phyloP scores from a whole-genome alignment of 2,113 vertebrate genomes.

The Athene noctua region DNA sequence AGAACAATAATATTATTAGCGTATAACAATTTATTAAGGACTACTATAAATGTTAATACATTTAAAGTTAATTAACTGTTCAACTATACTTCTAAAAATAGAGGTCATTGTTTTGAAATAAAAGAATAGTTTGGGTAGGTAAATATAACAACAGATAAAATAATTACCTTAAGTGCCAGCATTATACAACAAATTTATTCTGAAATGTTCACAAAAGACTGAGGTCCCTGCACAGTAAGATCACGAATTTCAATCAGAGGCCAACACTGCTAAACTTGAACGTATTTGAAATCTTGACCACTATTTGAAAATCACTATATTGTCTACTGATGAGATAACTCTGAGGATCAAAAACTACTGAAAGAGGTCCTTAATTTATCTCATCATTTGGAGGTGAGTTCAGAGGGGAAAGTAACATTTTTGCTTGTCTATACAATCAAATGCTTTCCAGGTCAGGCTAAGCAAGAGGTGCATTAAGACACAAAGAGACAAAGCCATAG shows the following conservation, averaged over 20 bases:
- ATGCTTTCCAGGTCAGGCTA: not conserved
- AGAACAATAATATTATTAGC: not conserved
- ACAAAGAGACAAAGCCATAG: not conserved
- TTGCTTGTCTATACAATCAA: not conserved
- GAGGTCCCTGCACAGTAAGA: no score
- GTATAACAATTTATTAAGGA: not conserved
- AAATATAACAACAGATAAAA: not conserved
- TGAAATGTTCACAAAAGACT: not conserved
- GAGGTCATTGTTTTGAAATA: not conserved
- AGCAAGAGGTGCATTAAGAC: not conserved
- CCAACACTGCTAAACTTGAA: not conserved
- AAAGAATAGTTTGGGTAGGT: not conserved
- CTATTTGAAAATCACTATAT: accelerated
- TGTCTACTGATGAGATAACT: not conserved
- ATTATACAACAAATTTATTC: not conserved
- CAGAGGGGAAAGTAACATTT: not conserved
- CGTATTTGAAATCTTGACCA: not conserved
- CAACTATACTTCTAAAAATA: not conserved
- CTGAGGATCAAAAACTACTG: not conserved
- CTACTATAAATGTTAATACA: not conserved
- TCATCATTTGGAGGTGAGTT: accelerated
- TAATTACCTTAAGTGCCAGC: not conserved
- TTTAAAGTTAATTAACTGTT: not conserved
- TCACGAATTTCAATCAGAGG: not conserved
- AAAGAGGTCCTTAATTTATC: not conserved